Evolutionary conservation across 2,113 vertebrate species (phyloP).

Genomic region (Paradoxurus hermaphroditus): DNA sequence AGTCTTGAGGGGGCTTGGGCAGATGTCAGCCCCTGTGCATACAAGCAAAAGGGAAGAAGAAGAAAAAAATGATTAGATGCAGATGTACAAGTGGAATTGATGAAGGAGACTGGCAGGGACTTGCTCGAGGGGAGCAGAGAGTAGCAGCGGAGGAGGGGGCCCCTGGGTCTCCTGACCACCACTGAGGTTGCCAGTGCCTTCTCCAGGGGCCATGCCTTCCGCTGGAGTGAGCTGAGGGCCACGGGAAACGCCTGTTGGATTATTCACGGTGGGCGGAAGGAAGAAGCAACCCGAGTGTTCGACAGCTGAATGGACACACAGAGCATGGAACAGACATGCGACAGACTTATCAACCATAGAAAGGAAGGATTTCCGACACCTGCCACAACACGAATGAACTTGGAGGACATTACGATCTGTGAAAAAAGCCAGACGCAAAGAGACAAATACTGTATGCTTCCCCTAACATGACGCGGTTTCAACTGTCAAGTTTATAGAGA

Average conservation of each 20-base stretch:
- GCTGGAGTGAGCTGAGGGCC: not conserved
- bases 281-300: not conserved
- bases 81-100: not conserved
- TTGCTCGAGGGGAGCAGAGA: not conserved
- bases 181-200: not conserved
- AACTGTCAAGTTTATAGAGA: not conserved
- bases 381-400: no score
- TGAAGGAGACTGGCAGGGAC: not conserved
- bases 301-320: no score
- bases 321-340: no score
- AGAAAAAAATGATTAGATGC: not conserved
- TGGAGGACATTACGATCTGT: no score
- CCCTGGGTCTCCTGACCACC: not conserved
- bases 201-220: not conserved
- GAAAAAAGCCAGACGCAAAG: not conserved
- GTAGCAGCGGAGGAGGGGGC: not conserved
- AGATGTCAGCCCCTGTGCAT: not conserved
- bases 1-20: not conserved
- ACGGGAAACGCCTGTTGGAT: not conserved
- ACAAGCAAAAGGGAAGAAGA: not conserved
- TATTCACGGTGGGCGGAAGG: not conserved
- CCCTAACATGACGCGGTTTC: not conserved
- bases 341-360: not conserved
- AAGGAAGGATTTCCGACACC: no score
- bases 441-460: not conserved